Evolutionary conservation across 2,113 vertebrate species (phyloP).

Genomic region (Turnix velox): DNA sequence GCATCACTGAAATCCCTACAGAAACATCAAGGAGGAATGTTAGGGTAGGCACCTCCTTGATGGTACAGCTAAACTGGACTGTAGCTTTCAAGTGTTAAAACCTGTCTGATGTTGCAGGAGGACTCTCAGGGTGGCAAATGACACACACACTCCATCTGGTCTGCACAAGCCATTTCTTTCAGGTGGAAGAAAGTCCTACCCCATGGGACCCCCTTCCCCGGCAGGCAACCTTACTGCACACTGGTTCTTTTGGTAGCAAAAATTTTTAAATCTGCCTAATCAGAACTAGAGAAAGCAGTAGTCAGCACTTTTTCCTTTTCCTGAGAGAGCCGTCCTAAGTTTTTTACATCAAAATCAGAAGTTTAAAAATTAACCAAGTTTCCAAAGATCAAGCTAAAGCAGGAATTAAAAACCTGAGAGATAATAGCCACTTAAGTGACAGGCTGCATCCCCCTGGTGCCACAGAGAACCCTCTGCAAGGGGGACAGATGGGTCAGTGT

Average conservation of each 20-base stretch:
- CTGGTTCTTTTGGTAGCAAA: neutral
- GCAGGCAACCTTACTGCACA: neutral
- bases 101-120: neutral
- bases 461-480: neutral
- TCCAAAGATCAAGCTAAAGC: neutral
- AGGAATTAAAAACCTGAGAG: neutral
- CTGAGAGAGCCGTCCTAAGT: neutral
- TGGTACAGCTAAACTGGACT: neutral
- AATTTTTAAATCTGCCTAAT: neutral
- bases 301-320: neutral
- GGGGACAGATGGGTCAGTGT: neutral
- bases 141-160: neutral
- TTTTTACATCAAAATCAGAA: neutral
- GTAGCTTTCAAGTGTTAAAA: neutral
- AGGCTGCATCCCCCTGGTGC: neutral
- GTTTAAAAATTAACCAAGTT: neutral
- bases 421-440: neutral
- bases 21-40: neutral
- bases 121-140: neutral
- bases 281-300: neutral
- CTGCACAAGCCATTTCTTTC: neutral
- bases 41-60: neutral
- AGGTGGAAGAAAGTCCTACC: neutral
- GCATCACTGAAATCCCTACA: neutral
- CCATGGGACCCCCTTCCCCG: neutral